phyloP scores from a whole-genome alignment of 1,140 invertebrate species.

The Dreissena polymorpha region DNA sequence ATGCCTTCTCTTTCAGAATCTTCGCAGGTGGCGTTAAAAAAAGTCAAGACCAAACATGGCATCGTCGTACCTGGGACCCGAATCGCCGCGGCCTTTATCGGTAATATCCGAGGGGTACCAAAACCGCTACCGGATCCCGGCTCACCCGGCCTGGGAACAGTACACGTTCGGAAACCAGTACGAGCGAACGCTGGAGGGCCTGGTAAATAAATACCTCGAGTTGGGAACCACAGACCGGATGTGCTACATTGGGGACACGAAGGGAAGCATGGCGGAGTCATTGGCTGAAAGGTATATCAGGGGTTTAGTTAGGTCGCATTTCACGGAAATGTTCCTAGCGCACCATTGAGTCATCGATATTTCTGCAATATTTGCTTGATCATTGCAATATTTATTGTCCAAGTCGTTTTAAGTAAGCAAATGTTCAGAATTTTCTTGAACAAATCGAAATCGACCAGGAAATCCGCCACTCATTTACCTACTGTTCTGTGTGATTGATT shows the following conservation, averaged over 20 bases:
- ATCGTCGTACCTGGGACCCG: conserved; percentile 75
- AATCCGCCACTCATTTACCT: too few species aligned
- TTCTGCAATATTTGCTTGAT: background rate
- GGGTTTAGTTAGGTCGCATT: background rate
- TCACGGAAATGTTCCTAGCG: background rate
- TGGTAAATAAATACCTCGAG: conserved; percentile 76
- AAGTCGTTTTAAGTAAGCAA: too few species aligned
- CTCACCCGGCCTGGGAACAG: conserved; percentile 54
- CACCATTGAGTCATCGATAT: background rate
- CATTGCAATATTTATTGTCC: background rate
- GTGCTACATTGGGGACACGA: conserved; percentile 73
- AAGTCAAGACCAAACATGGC: conserved; percentile 64
- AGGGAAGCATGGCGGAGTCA: conserved; percentile 66
- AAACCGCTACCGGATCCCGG: conserved; percentile 66
- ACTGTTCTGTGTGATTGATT: too few species aligned
- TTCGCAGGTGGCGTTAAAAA: background rate
- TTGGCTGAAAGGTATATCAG: conserved; percentile 63
- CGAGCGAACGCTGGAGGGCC: conserved; percentile 68
- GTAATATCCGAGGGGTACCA: conserved; percentile 76
- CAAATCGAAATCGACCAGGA: too few species aligned
- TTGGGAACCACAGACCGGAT: conserved; percentile 72
- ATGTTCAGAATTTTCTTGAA: too few species aligned
- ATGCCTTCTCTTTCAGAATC: too few species aligned
- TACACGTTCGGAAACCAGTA: conserved; percentile 73
- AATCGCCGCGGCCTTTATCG: conserved; percentile 74